Base-by-base conservation (phyloP, 2,113 vertebrate genomes). In the Capreolus pygargus region DNA sequence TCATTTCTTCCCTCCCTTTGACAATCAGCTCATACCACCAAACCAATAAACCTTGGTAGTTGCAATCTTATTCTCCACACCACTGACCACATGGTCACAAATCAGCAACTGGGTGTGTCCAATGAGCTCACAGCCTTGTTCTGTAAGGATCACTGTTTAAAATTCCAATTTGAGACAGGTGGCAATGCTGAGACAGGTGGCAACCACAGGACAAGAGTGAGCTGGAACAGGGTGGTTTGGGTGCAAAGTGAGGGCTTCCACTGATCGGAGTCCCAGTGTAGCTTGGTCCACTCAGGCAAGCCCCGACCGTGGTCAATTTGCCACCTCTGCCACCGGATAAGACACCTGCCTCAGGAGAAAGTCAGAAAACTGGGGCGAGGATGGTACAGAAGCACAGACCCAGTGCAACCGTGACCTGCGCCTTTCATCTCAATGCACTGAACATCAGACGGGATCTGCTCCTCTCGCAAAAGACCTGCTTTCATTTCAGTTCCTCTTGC, bases 401-500 rank as follows among this genome's bases (percentile, higher is more conserved):
- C 57, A 23, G 45, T 0, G 43, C 17, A 19, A 36, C 0, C 4
- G 55, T 60, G 97, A 97, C 78, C 95, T 85, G 67, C 95, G 95
- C 94, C 97, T 98, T 97, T 98, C 98, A 98, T 98, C 97, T 87
- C 98, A 91, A 97, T 57, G 79, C 97, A 98, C 96, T 98, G 96
- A 98, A 98, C 97, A 96, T 88, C 82, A 95, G 93, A 98, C 50
- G 97, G 93, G 89, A 98, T 98, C 98, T 97, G 97, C 95, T 86
- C 95, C 94, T 97, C 98, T 97, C 94, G 90, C 95, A 89, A 98
- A 98, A 98, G 96, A 98, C 96, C 85, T 96, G 97, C 98, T 98
- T 98, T 98, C 98, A 99, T 98, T 99, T 98, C 95, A 98, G 97
- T 98, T 98, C 97, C 93, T 91, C 97, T 97, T 98, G 97, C 98